phyloP scores from a whole-genome alignment of 1,140 invertebrate genomes.

The Drosophila sturtevanti region DNA sequence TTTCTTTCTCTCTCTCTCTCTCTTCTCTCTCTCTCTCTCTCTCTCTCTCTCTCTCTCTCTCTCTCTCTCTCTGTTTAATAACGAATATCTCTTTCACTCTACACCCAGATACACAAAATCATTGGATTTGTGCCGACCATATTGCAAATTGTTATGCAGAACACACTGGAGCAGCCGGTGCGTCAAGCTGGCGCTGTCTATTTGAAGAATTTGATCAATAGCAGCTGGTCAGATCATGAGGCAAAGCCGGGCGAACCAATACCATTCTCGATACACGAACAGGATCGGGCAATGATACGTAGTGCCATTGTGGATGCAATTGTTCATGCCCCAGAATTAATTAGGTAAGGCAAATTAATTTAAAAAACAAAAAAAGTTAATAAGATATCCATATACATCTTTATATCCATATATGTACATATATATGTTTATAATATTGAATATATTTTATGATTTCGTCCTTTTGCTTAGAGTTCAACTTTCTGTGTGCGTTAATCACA shows the following conservation, averaged over 20 bases:
- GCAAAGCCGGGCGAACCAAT: constrained; percentile 88
- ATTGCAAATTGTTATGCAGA: constrained; percentile 96
- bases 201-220: constrained; percentile 96
- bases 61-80: background rate
- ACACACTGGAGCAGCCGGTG: constrained; percentile 94
- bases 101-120: constrained; percentile 94
- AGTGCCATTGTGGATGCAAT: constrained; percentile 97
- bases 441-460: background rate
- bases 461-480: constrained; percentile 90
- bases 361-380: too few species aligned
- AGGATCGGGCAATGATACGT: constrained; percentile 96
- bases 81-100: background rate
- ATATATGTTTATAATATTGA: too few species aligned
- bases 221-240: constrained; percentile 95
- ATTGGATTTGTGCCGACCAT: constrained; percentile 97
- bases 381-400: too few species aligned
- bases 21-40: background rate
- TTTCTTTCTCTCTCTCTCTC: background rate
- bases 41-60: background rate
- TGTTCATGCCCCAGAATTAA: constrained; percentile 94
- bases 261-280: constrained; percentile 96
- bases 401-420: too few species aligned
- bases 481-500: constrained; percentile 94
- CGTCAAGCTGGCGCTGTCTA: constrained; percentile 98
- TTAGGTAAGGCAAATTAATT: constrained; percentile 85